Percentiles rank a stretch among this genome's conserved stretches.
phyloP scores from a whole-genome alignment of 2,797 vertebrate genomes.

The Heteromormyrus szaboi region DNA sequence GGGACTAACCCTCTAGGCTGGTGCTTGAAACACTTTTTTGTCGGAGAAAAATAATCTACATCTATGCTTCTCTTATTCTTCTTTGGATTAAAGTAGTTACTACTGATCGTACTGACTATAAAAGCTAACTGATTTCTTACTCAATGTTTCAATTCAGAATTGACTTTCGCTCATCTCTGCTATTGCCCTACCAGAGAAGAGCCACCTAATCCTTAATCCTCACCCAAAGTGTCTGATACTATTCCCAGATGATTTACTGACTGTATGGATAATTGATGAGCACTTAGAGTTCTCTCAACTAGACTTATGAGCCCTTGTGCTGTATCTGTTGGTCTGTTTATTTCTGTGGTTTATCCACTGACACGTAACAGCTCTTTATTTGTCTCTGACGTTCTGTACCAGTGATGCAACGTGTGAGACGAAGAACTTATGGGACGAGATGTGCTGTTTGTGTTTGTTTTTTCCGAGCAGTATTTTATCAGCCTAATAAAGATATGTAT shows the following conservation, averaged over 20 bases:
- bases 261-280: slow-evolving; percentile 27
- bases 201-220: background rate
- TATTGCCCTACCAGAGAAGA: background rate
- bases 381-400: slow-evolving; percentile 29
- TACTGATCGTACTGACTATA: slow-evolving; percentile 3
- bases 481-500: slow-evolving; percentile 67
- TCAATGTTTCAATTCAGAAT: slow-evolving; percentile 1
- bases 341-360: background rate
- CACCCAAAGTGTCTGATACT: slow-evolving; percentile 29
- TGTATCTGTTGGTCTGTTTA: background rate
- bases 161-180: background rate
- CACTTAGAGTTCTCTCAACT: slow-evolving; percentile 25
- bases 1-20: slow-evolving; percentile 31
- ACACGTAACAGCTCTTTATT: background rate
- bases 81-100: slow-evolving; percentile 18
- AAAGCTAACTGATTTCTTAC: slow-evolving; percentile 31
- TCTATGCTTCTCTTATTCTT: slow-evolving; percentile 24
- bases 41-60: slow-evolving; percentile 16
- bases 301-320: slow-evolving; percentile 1
- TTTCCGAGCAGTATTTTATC: slow-evolving; percentile 69
- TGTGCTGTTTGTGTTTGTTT: slow-evolving; percentile 56
- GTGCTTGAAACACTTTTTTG: slow-evolving; percentile 7
- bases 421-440: slow-evolving; percentile 49
- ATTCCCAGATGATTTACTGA: slow-evolving; percentile 27
- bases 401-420: slow-evolving; percentile 46